Evolutionary conservation across 2,113 vertebrate genomes (phyloP), one percentile per base, ranked within the genome.

Genomic region (Cyprichromis sp.): DNA sequence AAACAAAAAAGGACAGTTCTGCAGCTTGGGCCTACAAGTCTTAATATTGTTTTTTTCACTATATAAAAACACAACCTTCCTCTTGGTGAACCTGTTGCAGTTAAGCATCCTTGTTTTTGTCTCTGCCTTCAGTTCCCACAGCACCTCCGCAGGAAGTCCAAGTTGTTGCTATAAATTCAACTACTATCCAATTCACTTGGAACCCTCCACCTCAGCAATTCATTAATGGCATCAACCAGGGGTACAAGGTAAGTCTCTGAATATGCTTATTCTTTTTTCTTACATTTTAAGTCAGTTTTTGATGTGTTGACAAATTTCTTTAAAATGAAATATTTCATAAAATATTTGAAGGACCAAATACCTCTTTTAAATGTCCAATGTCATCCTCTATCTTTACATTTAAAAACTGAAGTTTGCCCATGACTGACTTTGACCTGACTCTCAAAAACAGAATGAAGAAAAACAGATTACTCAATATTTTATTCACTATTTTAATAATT

Each of bases 201-300:
- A 98, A 95, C 87, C 98, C 98, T 5, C 98, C 98, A 0, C 98
- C 98, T 4, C 98, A 99, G 85, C 98, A 99, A 90, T 99, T 99
- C 89, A 98, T 99, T 93, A 99, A 99, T 0, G 98, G 98, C 66
- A 99, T 99, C 93, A 99, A 99, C 96, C 98, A 99, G 92, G 98
- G 98, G 2, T 99, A 99, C 94, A 99, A 99, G 97, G 98, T 98
- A 96, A 91, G 88, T 5, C 3, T 79, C 12, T 34, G 36, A 31
- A n/a, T 80, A 8, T 9, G 80, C 34, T 17, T 80, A 12, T 78
- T 47, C 24, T 63, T 38, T n/a, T 17, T 14, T 26, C 4, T 16
- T 17, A 50, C 9, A 8, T 12, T 19, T 78, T 47, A 78, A 31
- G 24, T 3, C 5, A 50, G 26, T 50, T 29, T 50, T n/a, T 50